These are phyloP conservation scores for Margaritifera margaritifera DNA, from an alignment of 2,888 invertebrate genomes.

Conservation along the genomic window DNA sequence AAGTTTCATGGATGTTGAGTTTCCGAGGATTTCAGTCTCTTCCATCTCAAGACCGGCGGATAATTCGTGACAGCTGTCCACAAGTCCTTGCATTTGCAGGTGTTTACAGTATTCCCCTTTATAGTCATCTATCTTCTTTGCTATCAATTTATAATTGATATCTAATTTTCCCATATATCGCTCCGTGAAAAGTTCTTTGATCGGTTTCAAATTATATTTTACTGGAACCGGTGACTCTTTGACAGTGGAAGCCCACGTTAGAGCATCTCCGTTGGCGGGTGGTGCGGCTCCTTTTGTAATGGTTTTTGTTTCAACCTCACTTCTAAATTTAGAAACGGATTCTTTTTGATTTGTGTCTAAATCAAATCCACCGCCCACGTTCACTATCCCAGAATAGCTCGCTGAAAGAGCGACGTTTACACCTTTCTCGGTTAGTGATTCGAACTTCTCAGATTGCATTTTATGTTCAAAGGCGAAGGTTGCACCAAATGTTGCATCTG, in stretches of 20 bases:
- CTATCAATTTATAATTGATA: conserved; percentile 14
- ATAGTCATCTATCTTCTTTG: conserved; percentile 3
- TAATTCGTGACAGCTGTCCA: background rate
- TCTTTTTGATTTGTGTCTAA: conserved; percentile 11
- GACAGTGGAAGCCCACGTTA: conserved; percentile 28
- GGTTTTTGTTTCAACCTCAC: conserved; percentile 18
- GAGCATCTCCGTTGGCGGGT: conserved; percentile 25
- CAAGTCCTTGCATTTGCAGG: conserved; percentile 2
- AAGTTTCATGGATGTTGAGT: background rate
- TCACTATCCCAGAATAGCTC: conserved; percentile 9
- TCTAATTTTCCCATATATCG: conserved; percentile 12
- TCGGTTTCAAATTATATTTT: conserved; percentile 13
- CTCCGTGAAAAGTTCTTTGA: conserved; percentile 21
- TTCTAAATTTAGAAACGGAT: conserved; percentile 9
- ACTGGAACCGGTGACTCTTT: conserved; percentile 23
- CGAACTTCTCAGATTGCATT: conserved; percentile 4
- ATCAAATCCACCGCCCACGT: conserved; percentile 16
- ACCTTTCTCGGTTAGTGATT: background rate
- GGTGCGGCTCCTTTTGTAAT: conserved; percentile 26
- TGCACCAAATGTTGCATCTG: conserved; percentile 10
- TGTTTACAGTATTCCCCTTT: conserved; percentile 9
- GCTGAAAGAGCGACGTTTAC: conserved; percentile 8
- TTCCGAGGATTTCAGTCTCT: background rate
- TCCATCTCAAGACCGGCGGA: background rate
- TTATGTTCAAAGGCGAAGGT: conserved; percentile 11